These are phyloP conservation scores for Muntiacus muntjak DNA, from an alignment of 2,113 vertebrate species.

Conservation along the genomic window DNA sequence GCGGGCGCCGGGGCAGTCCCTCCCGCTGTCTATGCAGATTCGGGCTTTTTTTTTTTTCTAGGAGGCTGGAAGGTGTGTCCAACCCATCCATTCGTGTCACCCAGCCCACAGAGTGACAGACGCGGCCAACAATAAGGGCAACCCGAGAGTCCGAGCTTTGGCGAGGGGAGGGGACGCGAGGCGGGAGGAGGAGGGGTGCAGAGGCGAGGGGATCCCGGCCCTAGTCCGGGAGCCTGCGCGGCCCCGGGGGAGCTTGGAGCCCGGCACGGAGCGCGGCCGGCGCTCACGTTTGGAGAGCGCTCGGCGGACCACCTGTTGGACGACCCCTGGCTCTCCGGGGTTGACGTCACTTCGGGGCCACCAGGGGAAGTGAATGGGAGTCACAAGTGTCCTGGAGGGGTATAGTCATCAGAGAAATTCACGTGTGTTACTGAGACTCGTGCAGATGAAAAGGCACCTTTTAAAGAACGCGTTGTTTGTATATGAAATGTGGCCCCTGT, in stretches of 20 bases:
- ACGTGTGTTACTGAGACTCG: background rate
- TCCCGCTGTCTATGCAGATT: background rate
- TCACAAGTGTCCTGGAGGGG: background rate
- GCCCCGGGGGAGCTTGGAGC: background rate
- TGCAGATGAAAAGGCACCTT: background rate
- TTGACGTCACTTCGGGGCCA: background rate
- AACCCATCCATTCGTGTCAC: conserved; percentile 89
- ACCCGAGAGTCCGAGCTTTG: conserved; percentile 63
- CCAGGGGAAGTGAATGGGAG: fast-evolving
- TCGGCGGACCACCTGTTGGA: background rate
- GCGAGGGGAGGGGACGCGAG: conserved; percentile 60
- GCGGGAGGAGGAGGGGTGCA: conserved; percentile 34
- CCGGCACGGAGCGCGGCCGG: background rate
- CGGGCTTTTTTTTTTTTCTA: background rate
- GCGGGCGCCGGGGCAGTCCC: conserved; percentile 79
- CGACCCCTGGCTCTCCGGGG: background rate
- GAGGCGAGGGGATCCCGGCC: background rate
- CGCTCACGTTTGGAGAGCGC: fast-evolving
- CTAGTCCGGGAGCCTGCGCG: background rate
- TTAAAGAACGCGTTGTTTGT: background rate
- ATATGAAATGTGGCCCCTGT: background rate
- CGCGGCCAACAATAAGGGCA: conserved; percentile 88
- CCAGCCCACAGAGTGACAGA: conserved; percentile 89
- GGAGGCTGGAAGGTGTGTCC: conserved; percentile 93
- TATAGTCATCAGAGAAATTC: background rate